phyloP scores from a whole-genome alignment of 2,113 vertebrate genomes.

The Syngnathoides biaculeatus region DNA sequence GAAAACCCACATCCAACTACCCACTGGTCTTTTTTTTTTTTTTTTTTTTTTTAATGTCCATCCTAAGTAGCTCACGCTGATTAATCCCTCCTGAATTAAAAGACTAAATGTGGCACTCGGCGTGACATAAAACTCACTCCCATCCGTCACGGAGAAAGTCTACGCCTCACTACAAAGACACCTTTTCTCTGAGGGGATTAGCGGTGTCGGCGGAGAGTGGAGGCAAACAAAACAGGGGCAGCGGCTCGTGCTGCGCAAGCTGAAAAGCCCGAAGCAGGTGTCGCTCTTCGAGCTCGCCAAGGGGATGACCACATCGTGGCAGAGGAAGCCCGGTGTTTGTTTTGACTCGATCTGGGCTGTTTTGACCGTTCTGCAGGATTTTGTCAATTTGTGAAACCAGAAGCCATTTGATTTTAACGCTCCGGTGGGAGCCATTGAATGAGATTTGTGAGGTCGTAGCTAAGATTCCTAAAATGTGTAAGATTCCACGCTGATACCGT shows the following conservation, averaged over 20 bases:
- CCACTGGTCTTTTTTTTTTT: too few species aligned
- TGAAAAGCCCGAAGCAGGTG: slow-evolving; percentile 48
- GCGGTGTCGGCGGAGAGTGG: slow-evolving; percentile 33
- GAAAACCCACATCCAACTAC: neutral
- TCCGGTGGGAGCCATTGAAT: too few species aligned
- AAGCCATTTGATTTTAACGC: too few species aligned
- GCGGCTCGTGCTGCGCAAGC: slow-evolving; percentile 17
- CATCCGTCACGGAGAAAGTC: slow-evolving; percentile 41
- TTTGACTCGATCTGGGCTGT: slow-evolving; percentile 32
- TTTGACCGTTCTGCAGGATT: neutral
- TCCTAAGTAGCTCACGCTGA: slow-evolving; percentile 25
- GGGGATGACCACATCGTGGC: slow-evolving; percentile 34
- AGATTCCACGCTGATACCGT: too few species aligned
- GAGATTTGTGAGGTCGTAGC: too few species aligned
- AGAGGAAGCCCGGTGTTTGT: slow-evolving; percentile 45
- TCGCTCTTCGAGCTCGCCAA: slow-evolving; percentile 34
- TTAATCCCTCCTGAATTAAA: slow-evolving; percentile 62
- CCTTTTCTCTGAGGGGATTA: slow-evolving; percentile 55
- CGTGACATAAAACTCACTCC: slow-evolving; percentile 45
- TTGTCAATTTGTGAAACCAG: neutral
- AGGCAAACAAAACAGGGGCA: slow-evolving; percentile 38
- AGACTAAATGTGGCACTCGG: slow-evolving; percentile 61
- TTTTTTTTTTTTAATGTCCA: slow-evolving; percentile 27
- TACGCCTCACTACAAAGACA: slow-evolving; percentile 54
- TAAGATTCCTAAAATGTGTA: too few species aligned